Evolutionary conservation across 37 sponge, comb jelly and placozoan species (phyloP).

Genomic region (Agelas oroides): DNA sequence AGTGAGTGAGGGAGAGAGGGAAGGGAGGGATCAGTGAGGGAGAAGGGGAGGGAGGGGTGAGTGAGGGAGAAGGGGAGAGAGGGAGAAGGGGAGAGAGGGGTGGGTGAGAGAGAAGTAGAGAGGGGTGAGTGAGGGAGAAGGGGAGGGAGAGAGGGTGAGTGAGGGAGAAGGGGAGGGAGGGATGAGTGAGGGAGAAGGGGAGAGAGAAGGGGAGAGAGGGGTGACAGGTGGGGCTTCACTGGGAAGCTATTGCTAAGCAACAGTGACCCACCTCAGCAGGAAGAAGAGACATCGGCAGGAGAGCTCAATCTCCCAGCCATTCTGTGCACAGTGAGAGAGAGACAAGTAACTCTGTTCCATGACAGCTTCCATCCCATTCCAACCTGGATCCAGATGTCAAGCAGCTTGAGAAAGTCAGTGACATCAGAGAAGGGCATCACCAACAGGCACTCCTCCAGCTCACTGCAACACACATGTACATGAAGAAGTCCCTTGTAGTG

Average conservation of each 20-base stretch:
- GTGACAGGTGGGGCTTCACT: neutral
- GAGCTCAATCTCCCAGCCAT: slow-evolving; percentile 84
- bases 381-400: slow-evolving; percentile 68
- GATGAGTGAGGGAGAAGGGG: neutral
- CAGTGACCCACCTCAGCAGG: slow-evolving; percentile 59
- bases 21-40: too few relatives aligned
- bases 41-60: neutral
- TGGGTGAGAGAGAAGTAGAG: neutral
- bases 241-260: too few relatives aligned
- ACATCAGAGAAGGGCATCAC: slow-evolving; percentile 89
- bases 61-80: too few relatives aligned
- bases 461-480: slow-evolving; percentile 58
- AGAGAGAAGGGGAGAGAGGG: neutral
- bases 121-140: neutral
- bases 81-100: slow-evolving; percentile 1
- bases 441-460: slow-evolving; percentile 88
- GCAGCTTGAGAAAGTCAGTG: slow-evolving; percentile 62
- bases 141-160: neutral
- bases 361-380: too few relatives aligned
- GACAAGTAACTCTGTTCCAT: too few relatives aligned
- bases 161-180: neutral
- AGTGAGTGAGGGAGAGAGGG: neutral
- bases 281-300: slow-evolving; percentile 83
- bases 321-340: slow-evolving; percentile 28
- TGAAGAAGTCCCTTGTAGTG: neutral